These are phyloP conservation scores for Chelonus insularis DNA, from an alignment of 1,140 invertebrate species.

Conservation along the genomic window DNA sequence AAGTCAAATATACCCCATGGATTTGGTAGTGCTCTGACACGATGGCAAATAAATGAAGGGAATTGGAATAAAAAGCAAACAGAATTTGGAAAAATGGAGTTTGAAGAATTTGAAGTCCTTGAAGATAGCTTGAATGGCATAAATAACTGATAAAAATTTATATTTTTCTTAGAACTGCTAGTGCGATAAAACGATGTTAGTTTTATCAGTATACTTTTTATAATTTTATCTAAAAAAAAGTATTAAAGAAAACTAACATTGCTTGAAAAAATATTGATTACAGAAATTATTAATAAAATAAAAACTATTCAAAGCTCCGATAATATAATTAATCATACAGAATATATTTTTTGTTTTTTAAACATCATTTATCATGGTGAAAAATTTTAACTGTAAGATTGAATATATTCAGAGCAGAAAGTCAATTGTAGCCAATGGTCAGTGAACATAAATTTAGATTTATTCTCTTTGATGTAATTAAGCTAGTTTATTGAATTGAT, in stretches of 20 bases:
- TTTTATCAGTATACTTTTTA: too few relatives aligned
- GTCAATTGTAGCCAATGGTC: not conserved
- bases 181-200: too few relatives aligned
- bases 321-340: too few relatives aligned
- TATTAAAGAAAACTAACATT: too few relatives aligned
- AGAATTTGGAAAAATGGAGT: slow-evolving; percentile 79
- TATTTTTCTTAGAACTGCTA: too few relatives aligned
- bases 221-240: too few relatives aligned
- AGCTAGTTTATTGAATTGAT: not conserved
- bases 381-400: not conserved
- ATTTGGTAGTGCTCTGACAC: slow-evolving; percentile 49
- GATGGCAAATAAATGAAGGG: slow-evolving; percentile 54
- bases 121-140: slow-evolving; percentile 65
- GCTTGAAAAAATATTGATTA: too few relatives aligned
- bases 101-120: slow-evolving; percentile 78
- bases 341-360: too few relatives aligned
- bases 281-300: too few relatives aligned
- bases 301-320: too few relatives aligned
- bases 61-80: slow-evolving; percentile 50
- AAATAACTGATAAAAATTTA: slow-evolving; percentile 33
- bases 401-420: not conserved
- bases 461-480: slow-evolving; percentile 1
- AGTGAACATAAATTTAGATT: not conserved
- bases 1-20: slow-evolving; percentile 36
- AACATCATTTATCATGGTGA: not conserved